phyloP scores from a whole-genome alignment of 2,888 invertebrate species.

The Drosophila quinaria region DNA sequence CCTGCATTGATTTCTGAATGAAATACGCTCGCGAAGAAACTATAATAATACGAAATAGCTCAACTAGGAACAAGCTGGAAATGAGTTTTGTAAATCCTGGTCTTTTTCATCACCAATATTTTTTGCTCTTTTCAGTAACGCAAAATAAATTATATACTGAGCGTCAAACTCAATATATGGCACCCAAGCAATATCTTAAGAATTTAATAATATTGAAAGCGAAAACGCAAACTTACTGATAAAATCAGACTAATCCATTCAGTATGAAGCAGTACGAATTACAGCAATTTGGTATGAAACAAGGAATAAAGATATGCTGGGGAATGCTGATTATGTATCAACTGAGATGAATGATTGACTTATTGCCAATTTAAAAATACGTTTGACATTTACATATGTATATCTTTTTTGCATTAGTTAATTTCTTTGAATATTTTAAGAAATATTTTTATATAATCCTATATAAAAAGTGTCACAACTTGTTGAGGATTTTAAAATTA shows the following conservation, averaged over 20 bases:
- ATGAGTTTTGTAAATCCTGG: neutral
- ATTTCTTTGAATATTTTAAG: neutral
- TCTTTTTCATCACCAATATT: neutral
- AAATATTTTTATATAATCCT: neutral
- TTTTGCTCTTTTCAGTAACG: neutral
- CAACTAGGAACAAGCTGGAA: neutral
- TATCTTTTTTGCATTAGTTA: neutral
- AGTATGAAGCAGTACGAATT: too few species aligned
- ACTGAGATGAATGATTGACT: neutral
- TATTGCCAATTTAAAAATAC: neutral
- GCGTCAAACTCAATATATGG: neutral
- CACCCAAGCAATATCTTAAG: neutral
- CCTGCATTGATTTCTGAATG: neutral
- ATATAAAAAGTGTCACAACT: slow-evolving; percentile 24
- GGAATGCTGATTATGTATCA: neutral
- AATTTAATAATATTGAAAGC: too few species aligned
- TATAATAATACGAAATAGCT: neutral
- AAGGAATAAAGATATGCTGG: neutral
- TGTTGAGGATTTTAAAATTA: slow-evolving; percentile 12
- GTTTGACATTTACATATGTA: neutral
- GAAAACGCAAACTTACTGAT: too few species aligned
- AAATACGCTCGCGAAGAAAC: neutral
- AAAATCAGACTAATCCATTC: too few species aligned
- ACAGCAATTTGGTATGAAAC: neutral
- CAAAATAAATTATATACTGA: neutral